phyloP scores from a whole-genome alignment of 2,888 invertebrate genomes.

The Liopterus haemorrhoidalis region DNA sequence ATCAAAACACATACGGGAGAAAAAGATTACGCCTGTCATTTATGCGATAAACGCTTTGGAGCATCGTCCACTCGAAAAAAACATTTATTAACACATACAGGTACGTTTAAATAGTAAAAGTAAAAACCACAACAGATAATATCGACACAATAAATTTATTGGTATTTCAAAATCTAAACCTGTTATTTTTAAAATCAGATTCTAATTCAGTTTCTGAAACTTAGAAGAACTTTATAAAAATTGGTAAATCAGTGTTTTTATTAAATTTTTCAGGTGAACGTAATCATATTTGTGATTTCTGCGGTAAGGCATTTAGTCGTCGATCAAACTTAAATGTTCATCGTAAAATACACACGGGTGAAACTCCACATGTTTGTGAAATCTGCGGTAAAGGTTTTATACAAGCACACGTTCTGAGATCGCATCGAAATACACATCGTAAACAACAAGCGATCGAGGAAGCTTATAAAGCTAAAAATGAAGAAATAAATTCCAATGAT shows the following conservation, averaged over 20 bases:
- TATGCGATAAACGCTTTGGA: slow-evolving; percentile 43
- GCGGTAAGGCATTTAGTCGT: slow-evolving; percentile 52
- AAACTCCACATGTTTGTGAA: slow-evolving; percentile 50
- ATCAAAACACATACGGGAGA: slow-evolving; percentile 39
- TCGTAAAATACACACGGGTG: slow-evolving; percentile 51
- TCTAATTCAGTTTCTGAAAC: too few relatives aligned
- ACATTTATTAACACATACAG: slow-evolving; percentile 41
- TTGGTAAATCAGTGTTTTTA: too few relatives aligned
- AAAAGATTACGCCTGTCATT: slow-evolving; percentile 41
- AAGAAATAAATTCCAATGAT: too few relatives aligned
- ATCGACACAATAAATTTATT: too few relatives aligned
- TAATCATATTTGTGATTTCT: slow-evolving; percentile 43
- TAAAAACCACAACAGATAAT: too few relatives aligned
- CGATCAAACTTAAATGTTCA: slow-evolving; percentile 50
- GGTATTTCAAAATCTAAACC: too few relatives aligned
- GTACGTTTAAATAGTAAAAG: too few relatives aligned
- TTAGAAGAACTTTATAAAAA: too few relatives aligned
- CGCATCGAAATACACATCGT: slow-evolving; percentile 48
- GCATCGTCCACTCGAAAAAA: slow-evolving; percentile 41
- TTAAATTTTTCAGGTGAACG: slow-evolving; percentile 28
- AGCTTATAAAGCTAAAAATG: neutral
- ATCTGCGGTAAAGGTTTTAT: slow-evolving; percentile 53
- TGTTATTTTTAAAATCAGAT: too few relatives aligned
- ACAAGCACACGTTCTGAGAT: slow-evolving; percentile 49
- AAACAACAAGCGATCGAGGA: neutral